Base-by-base conservation (phyloP, 2,797 vertebrate genomes). In the Leuciscus waleckii region DNA sequence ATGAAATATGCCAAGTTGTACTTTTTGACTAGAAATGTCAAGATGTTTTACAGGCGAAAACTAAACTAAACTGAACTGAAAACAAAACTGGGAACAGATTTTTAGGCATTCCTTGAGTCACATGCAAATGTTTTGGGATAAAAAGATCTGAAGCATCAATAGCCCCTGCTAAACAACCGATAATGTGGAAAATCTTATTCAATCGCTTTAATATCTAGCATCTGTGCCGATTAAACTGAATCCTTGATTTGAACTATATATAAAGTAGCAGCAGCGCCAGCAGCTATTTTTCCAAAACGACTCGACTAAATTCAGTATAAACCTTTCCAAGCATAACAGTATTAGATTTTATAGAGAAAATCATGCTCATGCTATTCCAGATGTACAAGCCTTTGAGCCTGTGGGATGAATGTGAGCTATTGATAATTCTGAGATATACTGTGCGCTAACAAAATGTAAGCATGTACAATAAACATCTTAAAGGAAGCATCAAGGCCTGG, bases 141-240 rank as follows among this genome's bases (percentile, higher is more conserved):
- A n/a, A 54, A 37, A 19, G 13, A 17, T 35, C 54, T 61, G 4
- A 82, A 61, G 39, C 6, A 8, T 16, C 23, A 17, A 2, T 35
- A 63, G 56, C 54, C 21, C 41, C 32, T 41, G 67, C 49, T 81
- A 41, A 81, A 71, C 51, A 58, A 58, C 51, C 14, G 79, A 70
- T 21, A 71, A 41, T 81, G 67, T 58, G 49, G 51, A 71, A 81
- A 81, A 71, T 56, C 16, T 1, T 13, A 70, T 69, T 81, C 32
- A 56, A n/a, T 39, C 2, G 7, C 79, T 71, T 26, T 39, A 81
- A 56, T 21, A 81, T 70, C 49, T 13, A 74, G 56, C 54, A 82
- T 71, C 41, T 74, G 69, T 65, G 39, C 21, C 7, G 29, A 32
- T 37, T 63, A 46, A 49, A 46, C 46, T 1, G 49, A 58, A 58